Evolutionary conservation across 23 tunicate species (phyloP).

Genomic region (Styela clava): DNA sequence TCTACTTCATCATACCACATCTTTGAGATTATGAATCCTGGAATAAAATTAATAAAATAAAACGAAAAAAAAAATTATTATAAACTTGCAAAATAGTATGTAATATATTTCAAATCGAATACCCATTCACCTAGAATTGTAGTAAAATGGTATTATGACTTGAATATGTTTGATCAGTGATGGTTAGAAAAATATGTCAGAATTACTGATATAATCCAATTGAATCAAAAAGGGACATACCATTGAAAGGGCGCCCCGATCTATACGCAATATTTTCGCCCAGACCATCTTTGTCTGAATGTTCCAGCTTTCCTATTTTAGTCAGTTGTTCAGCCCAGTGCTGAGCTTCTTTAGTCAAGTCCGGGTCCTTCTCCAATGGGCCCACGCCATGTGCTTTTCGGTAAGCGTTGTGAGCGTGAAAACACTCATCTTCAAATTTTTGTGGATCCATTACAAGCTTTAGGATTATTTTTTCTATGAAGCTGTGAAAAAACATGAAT

Average conservation of each 20-base stretch:
- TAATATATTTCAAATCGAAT: too few relatives aligned
- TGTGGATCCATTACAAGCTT: background rate
- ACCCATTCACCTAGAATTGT: too few relatives aligned
- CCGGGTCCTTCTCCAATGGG: background rate
- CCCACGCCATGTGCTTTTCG: slow-evolving; percentile 16
- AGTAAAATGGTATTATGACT: too few relatives aligned
- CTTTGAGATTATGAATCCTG: slow-evolving; percentile 2
- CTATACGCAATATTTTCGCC: slow-evolving; percentile 82
- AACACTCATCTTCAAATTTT: slow-evolving; percentile 12
- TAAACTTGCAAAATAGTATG: too few relatives aligned
- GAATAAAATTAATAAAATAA: background rate
- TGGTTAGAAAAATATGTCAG: too few relatives aligned
- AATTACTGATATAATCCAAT: too few relatives aligned
- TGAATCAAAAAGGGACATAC: background rate
- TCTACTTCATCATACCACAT: slow-evolving; percentile 85
- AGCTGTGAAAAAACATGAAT: too few relatives aligned
- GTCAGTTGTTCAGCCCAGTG: slow-evolving; percentile 76
- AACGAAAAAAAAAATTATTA: too few relatives aligned
- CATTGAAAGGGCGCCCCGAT: background rate
- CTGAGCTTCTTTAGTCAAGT: slow-evolving; percentile 51
- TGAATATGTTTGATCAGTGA: too few relatives aligned
- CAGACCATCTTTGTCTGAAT: slow-evolving; percentile 32
- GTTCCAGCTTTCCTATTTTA: slow-evolving; percentile 31
- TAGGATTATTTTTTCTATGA: too few relatives aligned
- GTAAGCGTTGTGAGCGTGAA: slow-evolving; percentile 13